A percentile compares a stretch with the other conserved stretches of the same genome.
phyloP scores from a whole-genome alignment of 2,797 vertebrate genomes.

The Remorina albescens region DNA sequence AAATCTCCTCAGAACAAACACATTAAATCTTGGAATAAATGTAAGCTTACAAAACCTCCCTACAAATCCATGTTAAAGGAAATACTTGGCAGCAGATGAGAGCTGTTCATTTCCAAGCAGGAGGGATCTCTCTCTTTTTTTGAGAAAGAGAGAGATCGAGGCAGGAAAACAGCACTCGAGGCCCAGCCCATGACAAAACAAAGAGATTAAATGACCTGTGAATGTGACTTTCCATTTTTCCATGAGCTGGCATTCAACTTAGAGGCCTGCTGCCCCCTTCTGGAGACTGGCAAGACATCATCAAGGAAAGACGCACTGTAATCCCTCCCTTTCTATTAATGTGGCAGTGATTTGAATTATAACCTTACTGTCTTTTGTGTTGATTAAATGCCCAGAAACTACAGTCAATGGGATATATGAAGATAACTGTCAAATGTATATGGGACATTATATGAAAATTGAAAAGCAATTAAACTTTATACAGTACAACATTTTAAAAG shows the following conservation, averaged over 20 bases:
- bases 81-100: constrained; percentile 67
- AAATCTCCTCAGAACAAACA: constrained; percentile 56
- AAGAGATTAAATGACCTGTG: constrained; percentile 85
- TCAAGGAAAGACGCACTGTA: neutral
- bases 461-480: neutral
- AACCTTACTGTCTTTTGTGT: constrained; percentile 1
- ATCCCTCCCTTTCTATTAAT: neutral
- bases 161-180: constrained; percentile 68
- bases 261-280: constrained; percentile 81
- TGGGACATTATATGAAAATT: neutral
- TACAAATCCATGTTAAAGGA: constrained; percentile 46
- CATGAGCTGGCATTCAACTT: constrained; percentile 59
- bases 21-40: constrained; percentile 63
- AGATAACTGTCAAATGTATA: neutral
- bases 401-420: neutral
- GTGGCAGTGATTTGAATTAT: constrained; percentile 7
- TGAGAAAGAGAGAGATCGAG: constrained; percentile 36
- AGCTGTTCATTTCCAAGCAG: constrained; percentile 62
- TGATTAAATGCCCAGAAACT: constrained; percentile 23
- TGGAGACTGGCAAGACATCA: constrained; percentile 54
- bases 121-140: constrained; percentile 37
- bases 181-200: constrained; percentile 81
- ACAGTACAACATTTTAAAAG: neutral
- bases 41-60: constrained; percentile 48
- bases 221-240: constrained; percentile 81